Conservation (phyloP, 2,113 vertebrate genomes). For the Euleptes europaea region DNA sequence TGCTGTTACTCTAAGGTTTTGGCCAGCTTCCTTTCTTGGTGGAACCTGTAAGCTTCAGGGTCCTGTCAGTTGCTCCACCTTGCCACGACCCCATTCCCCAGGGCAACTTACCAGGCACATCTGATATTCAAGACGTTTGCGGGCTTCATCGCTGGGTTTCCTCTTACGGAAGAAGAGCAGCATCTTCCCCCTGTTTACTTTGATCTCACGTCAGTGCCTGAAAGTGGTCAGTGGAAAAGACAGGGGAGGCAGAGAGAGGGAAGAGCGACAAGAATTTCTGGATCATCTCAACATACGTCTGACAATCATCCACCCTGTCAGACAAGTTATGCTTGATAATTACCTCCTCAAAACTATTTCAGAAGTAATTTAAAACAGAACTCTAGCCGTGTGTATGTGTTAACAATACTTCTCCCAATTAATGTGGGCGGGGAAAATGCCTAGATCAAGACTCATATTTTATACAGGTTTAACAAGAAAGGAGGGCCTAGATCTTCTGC, state of each 20-base stretch:
- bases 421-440: too few relatives aligned
- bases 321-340: not conserved
- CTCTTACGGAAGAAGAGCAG: slow-evolving; percentile 90
- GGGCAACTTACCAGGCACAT: slow-evolving; percentile 84
- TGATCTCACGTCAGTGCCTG: not conserved
- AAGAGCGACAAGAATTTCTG: not conserved
- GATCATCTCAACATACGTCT: not conserved
- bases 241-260: not conserved
- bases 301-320: fast-evolving
- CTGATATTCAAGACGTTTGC: slow-evolving; percentile 91
- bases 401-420: too few relatives aligned
- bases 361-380: too few relatives aligned
- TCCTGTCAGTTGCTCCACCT: not conserved
- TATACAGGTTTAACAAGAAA: too few relatives aligned
- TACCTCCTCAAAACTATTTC: not conserved
- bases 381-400: too few relatives aligned
- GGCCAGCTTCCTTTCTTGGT: not conserved
- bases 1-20: not conserved
- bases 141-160: slow-evolving; percentile 87
- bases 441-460: too few relatives aligned
- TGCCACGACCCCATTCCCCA: fast-evolving
- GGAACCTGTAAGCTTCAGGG: not conserved
- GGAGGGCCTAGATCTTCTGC: too few relatives aligned
- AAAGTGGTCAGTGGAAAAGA: not conserved
- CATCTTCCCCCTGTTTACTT: slow-evolving; percentile 72